These are phyloP conservation scores for Cyclopterus lumpus DNA, from an alignment of 2,797 vertebrate genomes.

Conservation along the genomic window DNA sequence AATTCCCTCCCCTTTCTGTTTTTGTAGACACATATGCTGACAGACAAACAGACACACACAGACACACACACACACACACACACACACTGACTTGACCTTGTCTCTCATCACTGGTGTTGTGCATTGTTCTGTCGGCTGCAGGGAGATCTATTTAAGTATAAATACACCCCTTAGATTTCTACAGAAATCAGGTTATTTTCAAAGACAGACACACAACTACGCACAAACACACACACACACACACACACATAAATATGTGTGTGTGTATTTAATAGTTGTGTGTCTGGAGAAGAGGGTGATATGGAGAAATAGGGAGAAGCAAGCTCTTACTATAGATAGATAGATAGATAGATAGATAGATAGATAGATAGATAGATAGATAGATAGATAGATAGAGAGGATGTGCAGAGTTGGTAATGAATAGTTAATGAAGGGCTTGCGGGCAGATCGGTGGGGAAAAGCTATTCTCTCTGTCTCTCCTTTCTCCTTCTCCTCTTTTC, in stretches of 20 bases:
- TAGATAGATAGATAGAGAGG: conserved; percentile 60
- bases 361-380: conserved; percentile 67
- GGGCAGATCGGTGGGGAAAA: conserved; percentile 79
- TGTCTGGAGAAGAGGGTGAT: conserved; percentile 5
- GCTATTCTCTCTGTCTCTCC: conserved; percentile 75
- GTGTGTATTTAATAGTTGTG: background rate
- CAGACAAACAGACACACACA: conserved; percentile 19
- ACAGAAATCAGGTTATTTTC: conserved; percentile 39
- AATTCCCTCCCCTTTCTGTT: conserved; percentile 19
- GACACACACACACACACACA: conserved; percentile 24
- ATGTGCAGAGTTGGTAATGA: conserved; percentile 72
- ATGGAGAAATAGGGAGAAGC: background rate
- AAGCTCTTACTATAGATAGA: too few relatives aligned
- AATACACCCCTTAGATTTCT: conserved; percentile 57
- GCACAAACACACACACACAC: background rate
- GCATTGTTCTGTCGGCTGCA: conserved; percentile 58
- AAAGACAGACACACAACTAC: conserved; percentile 20
- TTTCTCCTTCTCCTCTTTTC: conserved; percentile 56
- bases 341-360: conserved; percentile 66
- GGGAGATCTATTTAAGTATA: conserved; percentile 60
- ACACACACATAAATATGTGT: too few relatives aligned
- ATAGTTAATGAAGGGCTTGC: conserved; percentile 82
- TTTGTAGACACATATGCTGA: conserved; percentile 25
- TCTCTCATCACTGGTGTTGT: conserved; percentile 51
- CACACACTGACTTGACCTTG: conserved; percentile 65